phyloP scores from a whole-genome alignment of 2,113 vertebrate species.

The Oncorhynchus clarkii region DNA sequence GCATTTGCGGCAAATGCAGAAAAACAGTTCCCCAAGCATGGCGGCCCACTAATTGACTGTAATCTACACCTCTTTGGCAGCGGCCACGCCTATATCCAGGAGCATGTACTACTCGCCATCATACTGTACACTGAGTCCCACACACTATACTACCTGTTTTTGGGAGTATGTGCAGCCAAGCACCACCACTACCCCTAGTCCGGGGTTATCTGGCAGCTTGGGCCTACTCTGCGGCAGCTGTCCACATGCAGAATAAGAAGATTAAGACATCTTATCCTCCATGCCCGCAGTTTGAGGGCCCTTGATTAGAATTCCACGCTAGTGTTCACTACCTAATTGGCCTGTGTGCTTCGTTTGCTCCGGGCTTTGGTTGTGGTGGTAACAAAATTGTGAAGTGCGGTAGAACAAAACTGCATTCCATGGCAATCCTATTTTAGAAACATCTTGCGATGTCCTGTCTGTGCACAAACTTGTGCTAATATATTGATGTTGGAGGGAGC shows the following conservation, averaged over 20 bases:
- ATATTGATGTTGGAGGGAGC: not conserved
- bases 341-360: not conserved
- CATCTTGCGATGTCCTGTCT: not conserved
- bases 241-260: slow-evolving; percentile 6
- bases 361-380: not conserved
- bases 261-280: slow-evolving; percentile 19
- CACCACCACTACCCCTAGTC: not conserved
- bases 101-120: not conserved
- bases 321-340: slow-evolving; percentile 14
- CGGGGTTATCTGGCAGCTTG: not conserved
- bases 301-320: slow-evolving; percentile 11
- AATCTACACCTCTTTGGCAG: not conserved
- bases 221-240: not conserved
- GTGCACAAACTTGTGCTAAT: not conserved
- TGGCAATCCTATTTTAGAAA: not conserved
- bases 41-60: not conserved
- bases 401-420: slow-evolving; percentile 4
- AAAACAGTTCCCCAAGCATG: not conserved
- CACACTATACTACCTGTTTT: not conserved
- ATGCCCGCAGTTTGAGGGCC: not conserved
- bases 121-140: not conserved
- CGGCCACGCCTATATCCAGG: not conserved
- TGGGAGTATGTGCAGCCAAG: not conserved
- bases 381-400: not conserved
- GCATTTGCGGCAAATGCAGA: not conserved